Evolutionary conservation across 2,113 vertebrate genomes (phyloP).

Genomic region (Bombycilla garrulus): DNA sequence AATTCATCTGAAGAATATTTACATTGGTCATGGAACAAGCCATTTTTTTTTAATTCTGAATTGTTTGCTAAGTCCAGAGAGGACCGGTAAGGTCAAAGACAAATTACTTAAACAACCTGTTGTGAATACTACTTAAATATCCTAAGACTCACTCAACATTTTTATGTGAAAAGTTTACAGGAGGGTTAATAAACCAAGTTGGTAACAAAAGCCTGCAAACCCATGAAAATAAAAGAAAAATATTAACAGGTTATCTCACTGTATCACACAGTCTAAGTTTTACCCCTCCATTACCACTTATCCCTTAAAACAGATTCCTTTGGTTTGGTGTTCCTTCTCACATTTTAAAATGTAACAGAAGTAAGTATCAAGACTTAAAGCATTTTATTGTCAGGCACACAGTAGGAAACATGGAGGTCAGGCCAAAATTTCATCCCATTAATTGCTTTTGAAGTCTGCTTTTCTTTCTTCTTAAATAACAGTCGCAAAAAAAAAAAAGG

Average conservation of each 20-base stretch:
- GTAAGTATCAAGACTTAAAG: not conserved
- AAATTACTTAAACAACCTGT: not conserved
- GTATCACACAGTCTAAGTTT: not conserved
- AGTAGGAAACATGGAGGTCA: not conserved
- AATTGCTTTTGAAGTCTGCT: not conserved
- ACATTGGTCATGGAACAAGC: rapidly evolving
- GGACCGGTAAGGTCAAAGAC: not conserved
- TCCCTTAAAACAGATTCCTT: not conserved
- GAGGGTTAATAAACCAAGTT: not conserved
- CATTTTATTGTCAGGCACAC: not conserved
- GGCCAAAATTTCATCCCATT: not conserved
- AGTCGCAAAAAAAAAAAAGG: rapidly evolving
- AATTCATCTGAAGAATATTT: not conserved
- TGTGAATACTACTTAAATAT: not conserved
- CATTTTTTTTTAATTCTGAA: not conserved
- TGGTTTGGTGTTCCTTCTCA: not conserved
- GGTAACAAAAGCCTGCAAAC: not conserved
- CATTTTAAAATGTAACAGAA: not conserved
- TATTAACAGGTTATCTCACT: not conserved
- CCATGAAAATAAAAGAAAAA: not conserved
- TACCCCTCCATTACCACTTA: not conserved
- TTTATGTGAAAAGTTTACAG: not conserved
- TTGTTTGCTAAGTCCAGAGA: not conserved
- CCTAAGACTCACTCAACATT: not conserved
- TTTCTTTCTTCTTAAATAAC: not conserved